These are phyloP conservation scores for Imbricaverruca yamaguchii DNA, from an alignment of 2,888 invertebrate genomes.

Conservation along the genomic window DNA sequence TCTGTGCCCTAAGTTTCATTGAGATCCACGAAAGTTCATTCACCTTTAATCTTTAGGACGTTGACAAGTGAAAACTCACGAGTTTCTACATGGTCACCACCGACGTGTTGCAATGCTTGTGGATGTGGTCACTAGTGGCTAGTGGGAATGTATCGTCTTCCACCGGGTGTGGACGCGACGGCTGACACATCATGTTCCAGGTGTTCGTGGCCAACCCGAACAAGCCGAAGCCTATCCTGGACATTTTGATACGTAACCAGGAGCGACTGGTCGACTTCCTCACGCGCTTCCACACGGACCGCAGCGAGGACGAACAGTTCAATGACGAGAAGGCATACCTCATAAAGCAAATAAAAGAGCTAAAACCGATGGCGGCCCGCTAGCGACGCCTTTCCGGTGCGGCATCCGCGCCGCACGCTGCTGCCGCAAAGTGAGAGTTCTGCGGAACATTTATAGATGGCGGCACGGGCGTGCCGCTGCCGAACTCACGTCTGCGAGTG, in stretches of 20 bases:
- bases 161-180: no score
- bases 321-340: slow-evolving; percentile 99
- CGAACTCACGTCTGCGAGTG: no score
- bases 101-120: no score
- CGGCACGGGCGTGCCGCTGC: no score
- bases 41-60: no score
- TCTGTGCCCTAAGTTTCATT: no score
- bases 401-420: background rate
- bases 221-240: slow-evolving; percentile 98
- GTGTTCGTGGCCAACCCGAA: slow-evolving; percentile 99
- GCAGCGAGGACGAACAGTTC: slow-evolving; percentile 99
- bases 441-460: background rate
- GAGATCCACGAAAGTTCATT: no score
- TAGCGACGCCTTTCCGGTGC: background rate
- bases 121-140: no score
- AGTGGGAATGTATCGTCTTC: no score
- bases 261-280: slow-evolving; percentile 97
- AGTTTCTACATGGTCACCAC: no score
- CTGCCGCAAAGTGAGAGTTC: background rate
- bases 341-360: slow-evolving; percentile 99
- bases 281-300: slow-evolving; percentile 97
- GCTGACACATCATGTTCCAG: slow-evolving; percentile 47
- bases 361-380: slow-evolving; percentile 50
- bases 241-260: slow-evolving; percentile 95
- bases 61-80: no score